Evolutionary conservation across 2,113 vertebrate species (phyloP).

Genomic region (Pristiophorus japonicus): DNA sequence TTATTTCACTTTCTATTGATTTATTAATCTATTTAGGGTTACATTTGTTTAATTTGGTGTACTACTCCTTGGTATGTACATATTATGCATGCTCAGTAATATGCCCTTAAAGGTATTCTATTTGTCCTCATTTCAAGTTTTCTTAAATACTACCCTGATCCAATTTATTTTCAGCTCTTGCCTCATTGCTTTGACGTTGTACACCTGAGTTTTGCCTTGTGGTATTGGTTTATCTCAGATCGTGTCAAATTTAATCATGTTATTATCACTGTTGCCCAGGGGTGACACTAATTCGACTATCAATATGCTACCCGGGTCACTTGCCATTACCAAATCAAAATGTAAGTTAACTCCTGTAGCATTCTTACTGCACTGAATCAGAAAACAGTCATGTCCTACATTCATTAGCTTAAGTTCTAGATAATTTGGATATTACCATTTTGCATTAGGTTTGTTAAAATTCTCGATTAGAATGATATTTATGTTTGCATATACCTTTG

Average conservation of each 20-base stretch:
- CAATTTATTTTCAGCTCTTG: neutral
- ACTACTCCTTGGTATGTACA: neutral
- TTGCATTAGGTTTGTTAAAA: neutral
- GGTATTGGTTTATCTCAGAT: neutral
- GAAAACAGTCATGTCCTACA: neutral
- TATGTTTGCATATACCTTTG: neutral
- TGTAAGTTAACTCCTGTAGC: neutral
- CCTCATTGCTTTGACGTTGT: neutral
- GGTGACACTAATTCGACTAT: neutral
- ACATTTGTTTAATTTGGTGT: neutral
- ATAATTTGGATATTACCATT: neutral
- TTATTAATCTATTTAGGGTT: neutral
- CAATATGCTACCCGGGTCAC: neutral
- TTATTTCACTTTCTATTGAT: neutral
- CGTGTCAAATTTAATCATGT: neutral
- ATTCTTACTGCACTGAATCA: neutral
- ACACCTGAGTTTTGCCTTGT: neutral
- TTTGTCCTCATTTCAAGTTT: neutral
- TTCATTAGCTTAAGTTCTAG: neutral
- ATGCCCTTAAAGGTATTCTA: neutral
- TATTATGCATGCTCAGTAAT: neutral
- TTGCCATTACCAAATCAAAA: neutral
- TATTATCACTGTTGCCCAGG: neutral
- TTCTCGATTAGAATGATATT: neutral
- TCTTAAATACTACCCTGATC: neutral